Percentiles rank a stretch among this genome's conserved stretches.
phyloP scores from a whole-genome alignment of 2,113 vertebrate species.

The Eptesicus fuscus region DNA sequence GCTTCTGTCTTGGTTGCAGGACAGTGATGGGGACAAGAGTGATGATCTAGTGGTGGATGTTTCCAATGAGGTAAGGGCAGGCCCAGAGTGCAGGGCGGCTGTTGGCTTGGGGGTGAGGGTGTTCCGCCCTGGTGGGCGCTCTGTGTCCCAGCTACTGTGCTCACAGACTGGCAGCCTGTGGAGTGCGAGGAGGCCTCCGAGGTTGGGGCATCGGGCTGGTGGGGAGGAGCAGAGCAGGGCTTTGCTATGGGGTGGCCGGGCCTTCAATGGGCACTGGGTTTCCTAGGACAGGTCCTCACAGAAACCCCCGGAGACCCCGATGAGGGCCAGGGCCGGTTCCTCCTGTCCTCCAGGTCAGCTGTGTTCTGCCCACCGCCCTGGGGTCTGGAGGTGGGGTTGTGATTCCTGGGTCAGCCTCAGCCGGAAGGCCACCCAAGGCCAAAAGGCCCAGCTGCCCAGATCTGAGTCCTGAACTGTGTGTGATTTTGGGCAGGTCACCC shows the following conservation, averaged over 20 bases:
- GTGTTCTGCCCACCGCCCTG: not conserved
- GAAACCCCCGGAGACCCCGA: not conserved
- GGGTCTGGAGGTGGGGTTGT: too few species aligned
- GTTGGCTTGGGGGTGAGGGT: not conserved
- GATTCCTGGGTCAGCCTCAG: not conserved
- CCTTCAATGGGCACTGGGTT: not conserved
- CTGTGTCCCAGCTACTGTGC: accelerated
- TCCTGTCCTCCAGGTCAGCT: accelerated
- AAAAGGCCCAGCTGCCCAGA: not conserved
- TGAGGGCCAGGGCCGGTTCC: not conserved
- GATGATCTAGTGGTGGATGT: slow-evolving; percentile 97
- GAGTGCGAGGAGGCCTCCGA: not conserved
- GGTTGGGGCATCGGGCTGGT: not conserved
- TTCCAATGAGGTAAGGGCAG: slow-evolving; percentile 91
- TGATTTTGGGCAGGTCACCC: not conserved
- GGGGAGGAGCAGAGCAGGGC: not conserved
- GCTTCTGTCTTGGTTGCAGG: slow-evolving; percentile 77
- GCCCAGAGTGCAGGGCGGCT: accelerated
- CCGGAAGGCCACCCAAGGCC: not conserved
- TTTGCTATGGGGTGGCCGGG: not conserved
- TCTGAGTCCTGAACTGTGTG: not conserved
- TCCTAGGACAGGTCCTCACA: not conserved
- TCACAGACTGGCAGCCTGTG: accelerated
- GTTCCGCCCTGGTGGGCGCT: not conserved
- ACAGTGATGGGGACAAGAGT: slow-evolving; percentile 98